Evolutionary conservation across 2,888 invertebrate genomes (phyloP).

Genomic region (Tetramorium bicarinatum): DNA sequence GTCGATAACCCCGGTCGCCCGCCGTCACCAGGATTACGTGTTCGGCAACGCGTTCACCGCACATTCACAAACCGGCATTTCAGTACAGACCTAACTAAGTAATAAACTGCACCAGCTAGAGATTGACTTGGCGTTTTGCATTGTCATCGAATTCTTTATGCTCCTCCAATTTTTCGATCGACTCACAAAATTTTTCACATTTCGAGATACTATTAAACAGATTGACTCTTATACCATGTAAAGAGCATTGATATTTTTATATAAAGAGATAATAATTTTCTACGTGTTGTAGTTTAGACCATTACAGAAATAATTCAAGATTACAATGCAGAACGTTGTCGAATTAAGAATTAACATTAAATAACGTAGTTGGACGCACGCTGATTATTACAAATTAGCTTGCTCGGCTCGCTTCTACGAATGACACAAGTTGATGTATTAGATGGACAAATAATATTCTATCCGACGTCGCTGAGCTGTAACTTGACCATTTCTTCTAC

Average conservation of each 20-base stretch:
- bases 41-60: conserved; percentile 78
- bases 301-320: conserved; percentile 2
- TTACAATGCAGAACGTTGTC: conserved; percentile 69
- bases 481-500: conserved; percentile 51
- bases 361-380: conserved; percentile 67
- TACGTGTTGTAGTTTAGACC: too few species aligned
- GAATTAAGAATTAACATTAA: conserved; percentile 62
- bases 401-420: conserved; percentile 56
- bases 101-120: conserved; percentile 70
- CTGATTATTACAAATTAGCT: conserved; percentile 61
- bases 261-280: neutral
- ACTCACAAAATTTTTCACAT: neutral
- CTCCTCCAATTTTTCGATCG: neutral
- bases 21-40: conserved; percentile 75
- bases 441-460: conserved; percentile 45
- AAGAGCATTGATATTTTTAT: neutral
- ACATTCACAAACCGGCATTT: conserved; percentile 71
- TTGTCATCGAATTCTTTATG: conserved; percentile 38
- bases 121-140: conserved; percentile 69
- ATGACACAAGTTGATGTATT: conserved; percentile 44
- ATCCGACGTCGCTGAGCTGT: conserved; percentile 50
- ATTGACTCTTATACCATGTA: neutral
- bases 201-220: neutral
- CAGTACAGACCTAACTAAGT: conserved; percentile 69
- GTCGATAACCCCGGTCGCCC: conserved; percentile 64